Conservation (phyloP, 2,797 vertebrate genomes). For the Pantherophis alleghaniensis region DNA sequence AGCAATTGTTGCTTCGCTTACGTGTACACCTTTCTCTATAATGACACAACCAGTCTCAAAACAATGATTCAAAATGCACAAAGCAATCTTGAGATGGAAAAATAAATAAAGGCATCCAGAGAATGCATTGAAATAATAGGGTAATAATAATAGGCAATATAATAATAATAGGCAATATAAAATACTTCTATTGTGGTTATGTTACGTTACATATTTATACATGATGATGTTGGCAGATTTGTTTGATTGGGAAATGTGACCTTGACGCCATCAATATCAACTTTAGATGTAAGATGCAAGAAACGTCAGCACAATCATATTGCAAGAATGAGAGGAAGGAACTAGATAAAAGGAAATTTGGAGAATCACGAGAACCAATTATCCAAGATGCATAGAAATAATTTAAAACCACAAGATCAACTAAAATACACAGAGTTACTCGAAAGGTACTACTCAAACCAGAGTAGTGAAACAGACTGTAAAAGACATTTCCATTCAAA, state of each 20-base stretch:
- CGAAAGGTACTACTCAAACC: background rate
- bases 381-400: background rate
- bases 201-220: background rate
- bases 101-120: background rate
- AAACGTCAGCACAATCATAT: background rate
- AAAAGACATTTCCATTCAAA: background rate
- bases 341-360: background rate
- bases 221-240: background rate
- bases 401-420: background rate
- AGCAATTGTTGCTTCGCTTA: background rate
- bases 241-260: background rate
- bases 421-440: background rate
- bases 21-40: background rate
- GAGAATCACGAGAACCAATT: background rate
- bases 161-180: background rate
- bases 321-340: background rate
- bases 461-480: background rate
- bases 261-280: background rate
- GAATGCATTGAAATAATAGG: background rate
- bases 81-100: background rate
- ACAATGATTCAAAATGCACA: background rate
- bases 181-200: background rate
- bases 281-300: background rate
- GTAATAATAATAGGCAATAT: background rate
- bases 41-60: background rate